A percentile compares a stretch with the other conserved stretches of the same genome.
These are phyloP conservation scores for Elmis aenea DNA, from an alignment of 2,888 invertebrate genomes.

Conservation along the genomic window DNA sequence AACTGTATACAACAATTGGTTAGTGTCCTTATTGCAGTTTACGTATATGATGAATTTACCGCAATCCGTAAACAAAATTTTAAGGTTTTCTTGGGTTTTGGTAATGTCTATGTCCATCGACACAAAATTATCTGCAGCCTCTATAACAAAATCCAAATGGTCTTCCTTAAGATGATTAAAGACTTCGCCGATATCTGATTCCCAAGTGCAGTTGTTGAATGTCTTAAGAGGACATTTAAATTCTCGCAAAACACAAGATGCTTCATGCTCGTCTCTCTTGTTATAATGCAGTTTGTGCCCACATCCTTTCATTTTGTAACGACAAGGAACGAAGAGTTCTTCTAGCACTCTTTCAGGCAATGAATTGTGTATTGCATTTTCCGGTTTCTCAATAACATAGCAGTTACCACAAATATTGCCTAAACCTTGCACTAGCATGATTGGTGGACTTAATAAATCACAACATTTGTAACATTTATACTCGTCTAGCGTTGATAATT, in stretches of 20 bases:
- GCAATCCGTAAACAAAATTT: conserved; percentile 30
- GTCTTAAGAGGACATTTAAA: conserved; percentile 27
- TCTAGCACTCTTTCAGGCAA: conserved; percentile 29
- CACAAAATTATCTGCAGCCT: conserved; percentile 30
- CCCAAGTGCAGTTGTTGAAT: conserved; percentile 28
- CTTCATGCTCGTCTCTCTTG: conserved; percentile 26
- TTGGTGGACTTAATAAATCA: conserved; percentile 31
- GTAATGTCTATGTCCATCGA: conserved; percentile 31
- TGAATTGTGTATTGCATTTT: conserved; percentile 23
- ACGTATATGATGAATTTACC: conserved; percentile 32
- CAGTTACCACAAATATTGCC: conserved; percentile 36
- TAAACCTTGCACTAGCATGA: conserved; percentile 32
- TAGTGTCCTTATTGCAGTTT: conserved; percentile 25
- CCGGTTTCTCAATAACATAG: conserved; percentile 18
- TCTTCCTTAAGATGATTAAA: conserved; percentile 31
- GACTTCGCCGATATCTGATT: conserved; percentile 30
- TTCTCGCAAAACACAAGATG: conserved; percentile 27
- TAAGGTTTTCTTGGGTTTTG: conserved; percentile 25
- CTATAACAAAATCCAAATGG: conserved; percentile 34
- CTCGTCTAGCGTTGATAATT: conserved; percentile 26
- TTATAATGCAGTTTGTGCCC: conserved; percentile 23
- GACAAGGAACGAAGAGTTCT: conserved; percentile 31
- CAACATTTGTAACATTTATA: conserved; percentile 31
- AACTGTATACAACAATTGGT: conserved; percentile 32
- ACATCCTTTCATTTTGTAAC: conserved; percentile 31